Percentiles rank a stretch among this genome's conserved stretches.
These are phyloP conservation scores for Herminia tarsipennalis DNA, from an alignment of 2,888 invertebrate species.

Conservation along the genomic window DNA sequence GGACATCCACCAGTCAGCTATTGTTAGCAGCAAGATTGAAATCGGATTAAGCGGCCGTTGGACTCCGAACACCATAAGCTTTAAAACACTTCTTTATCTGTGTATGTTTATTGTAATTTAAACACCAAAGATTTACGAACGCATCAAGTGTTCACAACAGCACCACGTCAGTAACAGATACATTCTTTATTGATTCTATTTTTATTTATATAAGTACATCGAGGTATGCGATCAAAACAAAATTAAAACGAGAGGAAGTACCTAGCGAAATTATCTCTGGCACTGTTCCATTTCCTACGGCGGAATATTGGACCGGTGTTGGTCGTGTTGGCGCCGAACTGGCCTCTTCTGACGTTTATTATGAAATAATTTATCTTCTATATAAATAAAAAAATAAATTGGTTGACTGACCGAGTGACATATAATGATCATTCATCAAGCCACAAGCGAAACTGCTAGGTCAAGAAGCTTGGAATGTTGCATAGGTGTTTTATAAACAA, in stretches of 20 bases:
- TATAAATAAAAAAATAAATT: too few species aligned
- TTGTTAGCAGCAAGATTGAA: too few species aligned
- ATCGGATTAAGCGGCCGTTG: too few species aligned
- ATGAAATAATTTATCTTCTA: not conserved
- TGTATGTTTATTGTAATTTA: slow-evolving; percentile 1
- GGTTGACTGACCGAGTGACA: too few species aligned
- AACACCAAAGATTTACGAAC: slow-evolving; percentile 18
- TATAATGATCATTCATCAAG: too few species aligned
- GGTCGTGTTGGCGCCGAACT: slow-evolving; percentile 5
- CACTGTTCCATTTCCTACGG: slow-evolving; percentile 40
- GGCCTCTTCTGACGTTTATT: slow-evolving; percentile 6
- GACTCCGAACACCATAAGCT: not conserved
- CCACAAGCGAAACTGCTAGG: too few species aligned
- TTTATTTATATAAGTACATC: slow-evolving; percentile 9
- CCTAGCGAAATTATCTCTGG: slow-evolving; percentile 34
- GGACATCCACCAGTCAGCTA: too few species aligned
- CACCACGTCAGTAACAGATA: slow-evolving; percentile 5
- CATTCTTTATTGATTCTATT: slow-evolving; percentile 12
- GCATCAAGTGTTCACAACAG: slow-evolving; percentile 13
- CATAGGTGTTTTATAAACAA: too few species aligned
- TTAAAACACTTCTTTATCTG: slow-evolving; percentile 4
- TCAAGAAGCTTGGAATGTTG: too few species aligned
- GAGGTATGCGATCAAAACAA: slow-evolving; percentile 39
- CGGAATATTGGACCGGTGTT: slow-evolving; percentile 16
- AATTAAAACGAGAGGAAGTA: slow-evolving; percentile 38